Evolutionary conservation across 2,113 vertebrate genomes (phyloP).

Genomic region (Eulacestoma nigropectus): DNA sequence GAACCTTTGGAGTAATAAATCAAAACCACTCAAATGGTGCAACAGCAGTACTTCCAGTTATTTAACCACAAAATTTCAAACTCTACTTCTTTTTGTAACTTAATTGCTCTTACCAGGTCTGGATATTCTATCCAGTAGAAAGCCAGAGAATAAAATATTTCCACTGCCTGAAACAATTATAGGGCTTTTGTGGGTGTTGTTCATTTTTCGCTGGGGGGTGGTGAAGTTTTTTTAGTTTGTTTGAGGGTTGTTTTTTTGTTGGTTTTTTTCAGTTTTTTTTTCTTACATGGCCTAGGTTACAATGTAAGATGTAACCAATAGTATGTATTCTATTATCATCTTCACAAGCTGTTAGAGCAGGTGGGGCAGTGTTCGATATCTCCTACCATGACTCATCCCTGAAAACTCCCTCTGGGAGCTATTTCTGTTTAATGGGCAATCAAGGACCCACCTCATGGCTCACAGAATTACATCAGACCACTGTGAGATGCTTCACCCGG

Average conservation of each 20-base stretch:
- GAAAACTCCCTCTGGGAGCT: too few species aligned
- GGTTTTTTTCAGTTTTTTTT: accelerated
- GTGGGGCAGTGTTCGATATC: too few species aligned
- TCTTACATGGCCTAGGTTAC: too few species aligned
- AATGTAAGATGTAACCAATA: too few species aligned
- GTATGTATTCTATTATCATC: too few species aligned
- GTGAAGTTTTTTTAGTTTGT: not conserved
- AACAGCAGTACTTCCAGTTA: not conserved
- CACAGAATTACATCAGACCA: too few species aligned
- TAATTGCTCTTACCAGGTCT: not conserved
- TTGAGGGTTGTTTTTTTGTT: not conserved
- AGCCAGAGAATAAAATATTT: not conserved
- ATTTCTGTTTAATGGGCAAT: too few species aligned
- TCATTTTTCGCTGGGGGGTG: not conserved
- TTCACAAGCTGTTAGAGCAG: too few species aligned
- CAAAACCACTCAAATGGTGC: not conserved
- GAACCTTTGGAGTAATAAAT: not conserved
- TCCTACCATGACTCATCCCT: too few species aligned
- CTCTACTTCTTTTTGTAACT: not conserved
- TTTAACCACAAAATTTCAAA: not conserved
- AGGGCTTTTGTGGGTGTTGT: accelerated
- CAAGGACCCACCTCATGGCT: too few species aligned
- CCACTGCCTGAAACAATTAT: not conserved
- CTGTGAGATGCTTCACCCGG: too few species aligned
- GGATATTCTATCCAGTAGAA: not conserved